Evolutionary conservation across 2,113 vertebrate genomes (phyloP), one percentile per base, ranked within the genome.

Genomic region (Apistogramma diplotaenia): DNA sequence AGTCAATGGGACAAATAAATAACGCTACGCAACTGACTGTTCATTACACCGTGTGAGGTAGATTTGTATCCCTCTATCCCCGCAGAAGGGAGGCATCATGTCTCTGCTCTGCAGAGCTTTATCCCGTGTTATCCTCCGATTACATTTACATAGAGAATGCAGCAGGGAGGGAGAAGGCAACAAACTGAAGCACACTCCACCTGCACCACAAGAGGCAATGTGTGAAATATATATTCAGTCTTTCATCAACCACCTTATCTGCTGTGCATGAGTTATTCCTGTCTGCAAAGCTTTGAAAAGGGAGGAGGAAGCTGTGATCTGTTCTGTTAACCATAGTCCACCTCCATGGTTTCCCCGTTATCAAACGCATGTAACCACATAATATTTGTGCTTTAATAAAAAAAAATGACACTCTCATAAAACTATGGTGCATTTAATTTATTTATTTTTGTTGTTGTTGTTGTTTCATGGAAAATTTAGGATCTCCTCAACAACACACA

Each of bases 1-100:
- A 91, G 89, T 89, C 90, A 92, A 37, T 89, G 85, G 89, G 88
- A 90, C 89, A 92, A 91, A 95, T 93, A 87, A 93, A 95, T 92
- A 93, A 93, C 78, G 27, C 87, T 94, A 81, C 80, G 55, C 49
- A 57, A 43, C 83, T 87, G 78, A 83, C 78, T 59, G 72, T 90
- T 94, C 86, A 91, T 92, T 89, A 84, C 79, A 76, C 85, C 61
- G 75, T 83, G 85, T 87, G 80, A 87, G 84, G 78, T 85, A 72
- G 60, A 80, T 75, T 83, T 77, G 55, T 84, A 88, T 65, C 79
- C 78, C 43, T 85, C 76, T 67, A 78, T 88, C 87, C 82, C 46
- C 11, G 29, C 78, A 86, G 85, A 90, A 82, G 76, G 82, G 60
- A 91, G 82, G 78, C 83, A 80, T 89, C 91, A 58, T 88, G 83